Base-by-base conservation (phyloP, 2,797 vertebrate genomes). In the Sciurus vulgaris region DNA sequence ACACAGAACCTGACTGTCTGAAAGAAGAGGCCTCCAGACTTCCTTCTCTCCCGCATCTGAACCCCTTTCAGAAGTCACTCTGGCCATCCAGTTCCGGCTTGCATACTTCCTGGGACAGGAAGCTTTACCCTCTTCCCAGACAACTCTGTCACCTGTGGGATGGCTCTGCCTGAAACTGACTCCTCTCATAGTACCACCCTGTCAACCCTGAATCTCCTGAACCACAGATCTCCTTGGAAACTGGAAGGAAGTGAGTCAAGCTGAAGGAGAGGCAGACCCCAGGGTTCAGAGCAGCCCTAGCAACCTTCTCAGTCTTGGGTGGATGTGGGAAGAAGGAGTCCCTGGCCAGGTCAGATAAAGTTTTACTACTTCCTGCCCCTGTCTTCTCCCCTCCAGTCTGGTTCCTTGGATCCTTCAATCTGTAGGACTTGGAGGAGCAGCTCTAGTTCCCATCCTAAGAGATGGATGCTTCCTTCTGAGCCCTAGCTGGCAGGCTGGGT, bases 151-250 rank as follows among this genome's bases (percentile, higher is more conserved):
- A 47, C 59, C 1, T 11, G 51, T 93, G 20, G 38, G 67, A 72
- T 82, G 61, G 44, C 72, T 89, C 72, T 65, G 65, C 61, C 49
- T 76, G 72, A 44, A 3, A 35, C 70, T 38, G 76, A 67, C 86
- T 86, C 41, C 74, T 91, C 78, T 93, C 54, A 73, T 1, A 82
- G 33, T 33, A 24, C 56, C 69, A 47, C 41, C 38, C 78, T 87
- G 56, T 92, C 82, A 93, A 76, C 81, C 59, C 22, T 14, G 59
- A 65, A 90, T n/a, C 26, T 67, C 63, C 87, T 30, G 83, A 91
- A 86, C 28, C 72, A 73, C 10, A 1, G 12, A 89, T 92, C 74
- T 87, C 93, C 90, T 91, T 79, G 88, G 91, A 93, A 93, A 79
- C 54, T 54, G 86, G 76, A 94, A 93, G n/a, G 70, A 69, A 81